Base-by-base conservation (phyloP, 1,140 invertebrate genomes). In the Rhizoglyphus robini region DNA sequence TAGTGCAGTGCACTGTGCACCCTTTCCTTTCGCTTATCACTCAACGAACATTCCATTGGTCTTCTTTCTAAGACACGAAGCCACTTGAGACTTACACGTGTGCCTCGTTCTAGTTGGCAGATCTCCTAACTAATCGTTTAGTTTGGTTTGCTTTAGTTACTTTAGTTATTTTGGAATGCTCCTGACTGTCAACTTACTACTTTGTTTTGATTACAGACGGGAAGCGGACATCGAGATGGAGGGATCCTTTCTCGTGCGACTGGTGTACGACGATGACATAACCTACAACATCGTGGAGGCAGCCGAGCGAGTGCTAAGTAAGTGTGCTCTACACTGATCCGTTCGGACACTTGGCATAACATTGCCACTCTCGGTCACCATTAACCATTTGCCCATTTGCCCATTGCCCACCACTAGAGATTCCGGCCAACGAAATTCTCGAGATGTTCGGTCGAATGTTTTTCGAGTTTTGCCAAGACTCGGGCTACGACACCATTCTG, bases 221-320 rank as follows among this genome's bases (percentile, higher is more conserved):
- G 88, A 90, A 77, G 91, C 91, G 1, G 86, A 90, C 54, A 83
- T 95, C 29, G 83, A 83, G 62, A 94, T 95, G 88, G 91, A 96
- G 72, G 91, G 92, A 11, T 88, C 92, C 68, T 96, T 96, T 78
- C 78, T 96, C 57, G 90, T 95, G 0, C 80, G 91, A 11, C 87
- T 93, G 76, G 90, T 95, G 68, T 96, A 96, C 73, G 90, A 95
- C 68, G 92, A 96, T 74, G 88, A 91, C 74, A 85, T 94, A 30
- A 95, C 91, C 0, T 96, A 95, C 75, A 91, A 93, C 75, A 79
- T 96, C 62, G 90, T 96, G 70, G 83, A 81, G 41, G 90, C 91
- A 4, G 91, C 91, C 27, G 88, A 90, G 38, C 86, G 90, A 77
- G 83, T 92, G 68, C 79, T 96, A 60, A 83, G 91, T 95, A 82